Evolutionary conservation across 92 coral and sea anemone genomes (phyloP).

Genomic region (Siderastrea radians): DNA sequence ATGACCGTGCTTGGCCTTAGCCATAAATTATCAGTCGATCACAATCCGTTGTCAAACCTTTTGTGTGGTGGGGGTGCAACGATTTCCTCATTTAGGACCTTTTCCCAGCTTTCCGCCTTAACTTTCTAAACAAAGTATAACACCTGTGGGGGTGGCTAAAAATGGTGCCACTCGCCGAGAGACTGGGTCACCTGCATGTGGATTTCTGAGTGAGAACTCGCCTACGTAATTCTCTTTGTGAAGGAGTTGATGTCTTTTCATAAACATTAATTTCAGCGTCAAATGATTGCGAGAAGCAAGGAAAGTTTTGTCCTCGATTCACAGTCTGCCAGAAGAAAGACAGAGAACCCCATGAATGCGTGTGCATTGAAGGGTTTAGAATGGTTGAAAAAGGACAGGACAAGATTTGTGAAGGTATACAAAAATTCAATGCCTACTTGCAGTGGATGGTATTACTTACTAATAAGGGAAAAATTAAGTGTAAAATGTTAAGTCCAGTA

Average conservation of each 20-base stretch:
- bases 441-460: background rate
- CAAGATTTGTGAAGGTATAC: background rate
- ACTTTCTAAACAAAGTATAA: too few relatives aligned
- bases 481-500: background rate
- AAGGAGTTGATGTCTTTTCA: background rate
- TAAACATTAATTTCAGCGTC: background rate
- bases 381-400: too few relatives aligned
- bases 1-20: too few relatives aligned
- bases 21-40: too few relatives aligned
- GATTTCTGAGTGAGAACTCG: background rate
- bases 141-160: too few relatives aligned
- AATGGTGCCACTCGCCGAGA: too few relatives aligned
- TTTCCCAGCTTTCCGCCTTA: too few relatives aligned
- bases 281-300: constrained; percentile 9
- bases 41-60: too few relatives aligned
- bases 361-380: background rate
- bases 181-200: too few relatives aligned
- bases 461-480: too few relatives aligned
- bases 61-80: too few relatives aligned
- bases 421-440: background rate
- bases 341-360: background rate
- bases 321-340: background rate
- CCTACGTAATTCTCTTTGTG: background rate
- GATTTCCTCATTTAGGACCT: too few relatives aligned
- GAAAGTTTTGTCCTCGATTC: constrained; percentile 15